Evolutionary conservation across 2,113 vertebrate species (phyloP).

Genomic region (Chlorodrepanis virens): DNA sequence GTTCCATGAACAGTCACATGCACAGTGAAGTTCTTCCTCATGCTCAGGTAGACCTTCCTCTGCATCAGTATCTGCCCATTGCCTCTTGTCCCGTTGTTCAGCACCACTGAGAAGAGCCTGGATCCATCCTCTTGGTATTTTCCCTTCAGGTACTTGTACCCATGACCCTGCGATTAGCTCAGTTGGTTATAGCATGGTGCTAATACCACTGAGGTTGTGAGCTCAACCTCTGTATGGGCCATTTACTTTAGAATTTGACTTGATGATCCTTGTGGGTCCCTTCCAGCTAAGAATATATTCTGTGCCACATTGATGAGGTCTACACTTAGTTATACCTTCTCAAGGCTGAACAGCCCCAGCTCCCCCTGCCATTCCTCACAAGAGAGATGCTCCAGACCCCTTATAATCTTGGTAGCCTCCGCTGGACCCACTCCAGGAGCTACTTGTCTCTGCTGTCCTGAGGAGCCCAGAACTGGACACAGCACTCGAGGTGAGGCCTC

Average conservation of each 20-base stretch:
- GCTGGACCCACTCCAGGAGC: background rate
- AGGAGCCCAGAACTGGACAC: background rate
- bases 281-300: too few species aligned
- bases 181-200: too few species aligned
- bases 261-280: too few species aligned
- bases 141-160: background rate
- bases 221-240: too few species aligned
- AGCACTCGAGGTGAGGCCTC: background rate
- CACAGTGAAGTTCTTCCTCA: background rate
- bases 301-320: background rate
- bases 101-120: background rate
- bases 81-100: background rate
- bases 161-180: too few species aligned
- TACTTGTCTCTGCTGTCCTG: background rate
- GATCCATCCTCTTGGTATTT: too few species aligned
- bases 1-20: rapidly evolving
- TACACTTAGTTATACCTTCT: background rate
- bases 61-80: background rate
- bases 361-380: background rate
- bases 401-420: rapidly evolving
- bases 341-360: background rate
- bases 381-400: background rate
- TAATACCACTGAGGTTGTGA: too few species aligned
- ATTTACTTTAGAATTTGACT: too few species aligned
- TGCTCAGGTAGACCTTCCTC: background rate